These are phyloP conservation scores for Halyomorpha halys DNA, from an alignment of 1,140 invertebrate species.

Conservation along the genomic window DNA sequence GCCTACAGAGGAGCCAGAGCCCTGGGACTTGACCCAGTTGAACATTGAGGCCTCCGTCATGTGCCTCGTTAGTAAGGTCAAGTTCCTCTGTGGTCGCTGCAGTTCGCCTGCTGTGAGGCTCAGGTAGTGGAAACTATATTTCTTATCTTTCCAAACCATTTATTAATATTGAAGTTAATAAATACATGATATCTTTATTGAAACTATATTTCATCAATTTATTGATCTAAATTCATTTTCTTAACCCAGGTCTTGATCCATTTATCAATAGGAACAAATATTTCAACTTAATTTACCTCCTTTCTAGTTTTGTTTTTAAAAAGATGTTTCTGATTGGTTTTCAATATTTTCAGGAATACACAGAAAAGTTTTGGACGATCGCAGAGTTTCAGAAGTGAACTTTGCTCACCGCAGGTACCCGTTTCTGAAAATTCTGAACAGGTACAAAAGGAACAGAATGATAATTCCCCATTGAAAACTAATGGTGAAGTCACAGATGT, in stretches of 20 bases:
- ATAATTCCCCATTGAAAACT: conserved; percentile 27
- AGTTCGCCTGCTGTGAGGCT: conserved; percentile 58
- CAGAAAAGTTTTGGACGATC: conserved; percentile 33
- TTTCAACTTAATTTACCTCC: too few species aligned
- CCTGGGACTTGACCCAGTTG: conserved; percentile 75
- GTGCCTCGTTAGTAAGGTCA: conserved; percentile 70
- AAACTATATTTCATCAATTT: too few species aligned
- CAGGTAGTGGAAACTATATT: conserved; percentile 19
- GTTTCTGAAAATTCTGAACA: conserved; percentile 37
- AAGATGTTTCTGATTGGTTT: not conserved
- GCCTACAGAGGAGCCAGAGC: conserved; percentile 73
- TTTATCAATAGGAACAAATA: too few species aligned
- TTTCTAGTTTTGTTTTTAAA: too few species aligned
- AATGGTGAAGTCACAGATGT: conserved; percentile 36
- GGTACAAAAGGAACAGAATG: conserved; percentile 27
- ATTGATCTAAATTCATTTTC: too few species aligned
- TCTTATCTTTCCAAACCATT: too few species aligned
- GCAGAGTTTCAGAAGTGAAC: conserved; percentile 34
- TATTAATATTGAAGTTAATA: too few species aligned
- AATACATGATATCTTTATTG: too few species aligned
- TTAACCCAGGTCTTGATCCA: too few species aligned
- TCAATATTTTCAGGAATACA: conserved; percentile 14
- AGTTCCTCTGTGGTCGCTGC: conserved; percentile 60
- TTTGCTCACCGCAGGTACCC: conserved; percentile 25
- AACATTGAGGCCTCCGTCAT: conserved; percentile 84